Evolutionary conservation across 2,888 invertebrate species (phyloP), one percentile per base, ranked within the genome.

Genomic region (Aporophyla lueneburgensis): DNA sequence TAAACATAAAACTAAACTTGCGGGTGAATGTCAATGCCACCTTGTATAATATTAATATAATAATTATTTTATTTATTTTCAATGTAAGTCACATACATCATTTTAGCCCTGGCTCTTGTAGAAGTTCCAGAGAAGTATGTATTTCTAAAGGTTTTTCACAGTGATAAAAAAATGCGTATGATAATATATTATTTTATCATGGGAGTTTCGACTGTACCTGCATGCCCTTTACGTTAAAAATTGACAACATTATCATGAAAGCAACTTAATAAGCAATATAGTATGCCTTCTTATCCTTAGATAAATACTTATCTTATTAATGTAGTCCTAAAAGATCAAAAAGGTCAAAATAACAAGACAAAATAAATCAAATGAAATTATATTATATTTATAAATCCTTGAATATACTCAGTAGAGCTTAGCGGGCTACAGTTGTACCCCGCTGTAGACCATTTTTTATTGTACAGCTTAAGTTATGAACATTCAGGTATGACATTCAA

Each of bases 381-480:
- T 62, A 73, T 70, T n/a, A 9, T 62, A 65, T 71, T 82, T 46
- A 71, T 71, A n/a, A 72, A 74, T 71, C 46, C 59, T 59, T 49
- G 33, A 71, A 71, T 73, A 66, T 66, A 16, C 51, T 51, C 21
- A 66, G 43, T 63, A 46, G 63, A 63, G 63, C 24, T 63, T 62
- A 33, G 61, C 4, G 33, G 21, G 33, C 21, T 62, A 43, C 14
- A 16, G 14, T 14, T 46, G 3, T 24, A 63, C 19, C 24, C 16
- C 3, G 12, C 12, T 21, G 19, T 21, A 40, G 4, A 61, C n/a
- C 21, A 19, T 61, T 67, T 62, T 74, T 84, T 61, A 27, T 43
- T 51, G 5, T 27, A n/a, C 46, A 4, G 1, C 21, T n/a, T 19
- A 73, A 62, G 58, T 58, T 62, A 58, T 46, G 27, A 53, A 46